These are phyloP conservation scores for Tricholaema leucomelas DNA, from an alignment of 2,113 vertebrate species.

Conservation along the genomic window DNA sequence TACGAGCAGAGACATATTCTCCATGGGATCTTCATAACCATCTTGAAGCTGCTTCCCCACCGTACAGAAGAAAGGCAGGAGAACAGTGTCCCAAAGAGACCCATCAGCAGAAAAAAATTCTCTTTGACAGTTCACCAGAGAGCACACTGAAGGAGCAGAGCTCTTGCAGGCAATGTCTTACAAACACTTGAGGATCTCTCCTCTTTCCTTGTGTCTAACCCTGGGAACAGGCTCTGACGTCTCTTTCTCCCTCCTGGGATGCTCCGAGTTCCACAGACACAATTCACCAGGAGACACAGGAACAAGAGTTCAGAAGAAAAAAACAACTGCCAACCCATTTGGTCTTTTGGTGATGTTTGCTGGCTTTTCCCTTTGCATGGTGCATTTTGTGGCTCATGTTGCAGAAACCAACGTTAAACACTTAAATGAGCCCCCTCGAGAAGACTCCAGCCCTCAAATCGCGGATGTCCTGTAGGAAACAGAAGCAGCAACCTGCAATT, in stretches of 20 bases:
- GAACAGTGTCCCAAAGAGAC: background rate
- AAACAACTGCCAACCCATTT: background rate
- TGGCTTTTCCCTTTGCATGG: background rate
- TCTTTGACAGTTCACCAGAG: background rate
- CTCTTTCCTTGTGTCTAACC: background rate
- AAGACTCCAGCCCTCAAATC: background rate
- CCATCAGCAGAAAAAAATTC: background rate
- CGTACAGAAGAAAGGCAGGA: background rate
- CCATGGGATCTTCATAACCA: background rate
- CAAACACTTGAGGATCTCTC: background rate
- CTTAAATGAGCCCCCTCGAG: background rate
- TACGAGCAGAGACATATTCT: background rate
- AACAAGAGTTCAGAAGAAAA: background rate
- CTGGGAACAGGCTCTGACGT: background rate
- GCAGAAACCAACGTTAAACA: background rate
- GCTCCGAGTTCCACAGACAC: background rate
- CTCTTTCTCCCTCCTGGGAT: background rate
- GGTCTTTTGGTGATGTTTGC: background rate
- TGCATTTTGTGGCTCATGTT: rapidly evolving
- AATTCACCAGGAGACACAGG: background rate
- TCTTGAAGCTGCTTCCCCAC: background rate
- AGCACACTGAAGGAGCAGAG: background rate
- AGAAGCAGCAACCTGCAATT: background rate
- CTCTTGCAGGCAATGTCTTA: background rate
- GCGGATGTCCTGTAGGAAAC: background rate